Evolutionary conservation across 2,797 vertebrate species (phyloP).

Genomic region (Heliangelus exortis): DNA sequence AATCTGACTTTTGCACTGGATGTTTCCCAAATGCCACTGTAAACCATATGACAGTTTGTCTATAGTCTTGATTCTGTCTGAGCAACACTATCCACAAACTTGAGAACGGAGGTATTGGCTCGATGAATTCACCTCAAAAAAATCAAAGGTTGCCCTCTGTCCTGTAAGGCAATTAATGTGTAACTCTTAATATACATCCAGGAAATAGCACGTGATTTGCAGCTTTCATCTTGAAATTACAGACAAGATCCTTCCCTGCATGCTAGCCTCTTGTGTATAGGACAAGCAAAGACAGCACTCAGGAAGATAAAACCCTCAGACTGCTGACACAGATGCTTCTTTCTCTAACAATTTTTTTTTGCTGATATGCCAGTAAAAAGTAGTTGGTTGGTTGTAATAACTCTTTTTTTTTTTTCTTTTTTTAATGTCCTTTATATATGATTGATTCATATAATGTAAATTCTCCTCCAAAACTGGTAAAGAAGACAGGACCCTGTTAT

Average conservation of each 20-base stretch:
- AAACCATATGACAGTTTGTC: not conserved
- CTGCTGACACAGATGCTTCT: not conserved
- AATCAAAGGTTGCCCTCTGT: not conserved
- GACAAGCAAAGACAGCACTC: not conserved
- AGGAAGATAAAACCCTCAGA: not conserved
- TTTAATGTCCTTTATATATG: not conserved
- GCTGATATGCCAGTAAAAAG: not conserved
- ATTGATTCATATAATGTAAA: not conserved
- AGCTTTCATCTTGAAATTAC: not conserved
- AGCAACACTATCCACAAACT: not conserved
- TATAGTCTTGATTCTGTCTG: not conserved
- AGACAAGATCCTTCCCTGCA: not conserved
- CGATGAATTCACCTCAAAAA: fast-evolving
- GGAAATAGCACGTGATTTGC: not conserved
- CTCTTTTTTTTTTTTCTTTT: too few relatives aligned
- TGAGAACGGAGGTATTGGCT: not conserved
- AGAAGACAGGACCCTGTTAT: not conserved
- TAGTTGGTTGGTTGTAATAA: too few relatives aligned
- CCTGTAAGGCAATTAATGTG: not conserved
- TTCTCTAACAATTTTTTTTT: not conserved
- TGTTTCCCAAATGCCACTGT: not conserved
- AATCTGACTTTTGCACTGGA: not conserved
- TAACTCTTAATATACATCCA: not conserved
- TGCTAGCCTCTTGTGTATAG: fast-evolving
- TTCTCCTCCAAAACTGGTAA: not conserved